Base-by-base conservation (phyloP, 92 coral and sea anemone species). In the Parazoanthus darwini region DNA sequence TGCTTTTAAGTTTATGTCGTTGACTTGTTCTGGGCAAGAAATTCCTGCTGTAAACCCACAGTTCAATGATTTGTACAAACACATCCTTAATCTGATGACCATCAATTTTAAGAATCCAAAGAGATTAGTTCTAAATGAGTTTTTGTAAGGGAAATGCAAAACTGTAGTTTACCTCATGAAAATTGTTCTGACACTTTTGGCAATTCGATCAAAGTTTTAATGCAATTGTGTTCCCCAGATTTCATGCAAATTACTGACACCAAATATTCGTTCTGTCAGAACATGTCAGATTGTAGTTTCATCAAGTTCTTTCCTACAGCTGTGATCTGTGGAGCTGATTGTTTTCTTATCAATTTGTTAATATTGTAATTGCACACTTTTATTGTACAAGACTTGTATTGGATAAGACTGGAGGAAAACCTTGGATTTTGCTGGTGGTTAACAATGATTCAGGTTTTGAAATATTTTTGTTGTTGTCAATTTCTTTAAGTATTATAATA, bases 241-340 rank as follows among this genome's bases (percentile, higher is more conserved):
- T 54, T 63, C n/a, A 23, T 63, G 70, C 70, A 16, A 63, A 63
- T 63, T 25, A 63, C 70, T 63, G 26, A 63, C 70, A 63, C 70
- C 46, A 5, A 29, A 20, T 16, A 14, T 80, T 14, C 15, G 18
- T 22, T 44, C 85, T 58, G 13, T 38, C 85, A 54, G 16, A 33
- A 15, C 43, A 50, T 54, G 46, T 77, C 29, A 25, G 37, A 25
- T 42, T 77, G 35, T 79, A 15, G 22, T 82, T 42, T 82, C 65
- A 71, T 70, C 78, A 26, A 39, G 25, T 46, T 44, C 26, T 26
- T 71, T 84, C 65, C 65, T 75, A 37, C 87, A 84, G 54, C 87
- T 84, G 87, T 84, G 78, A 70, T 66, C 87, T 46, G 43, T 84
- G 16, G 87, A 84, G 63, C n/a, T 84, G 8, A 84, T 71, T 46